Conservation (phyloP, 1,140 invertebrate species). For the Drosophila yakuba region DNA sequence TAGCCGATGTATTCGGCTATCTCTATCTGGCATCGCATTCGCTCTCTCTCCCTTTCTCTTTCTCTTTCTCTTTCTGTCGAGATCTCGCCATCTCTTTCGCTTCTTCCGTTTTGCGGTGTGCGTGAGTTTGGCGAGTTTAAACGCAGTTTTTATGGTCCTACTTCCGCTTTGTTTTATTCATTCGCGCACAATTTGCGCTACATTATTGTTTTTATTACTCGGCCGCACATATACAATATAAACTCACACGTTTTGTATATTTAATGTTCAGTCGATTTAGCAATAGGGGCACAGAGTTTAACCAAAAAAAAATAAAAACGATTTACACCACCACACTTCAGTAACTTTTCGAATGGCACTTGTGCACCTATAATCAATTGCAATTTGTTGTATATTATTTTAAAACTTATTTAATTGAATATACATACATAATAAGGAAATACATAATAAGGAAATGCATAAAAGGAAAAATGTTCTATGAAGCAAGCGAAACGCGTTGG, state of each 20-base stretch:
- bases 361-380: too few species aligned
- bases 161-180: conserved; percentile 80
- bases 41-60: not conserved
- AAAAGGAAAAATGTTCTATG: too few species aligned
- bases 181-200: conserved; percentile 79
- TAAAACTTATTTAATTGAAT: too few species aligned
- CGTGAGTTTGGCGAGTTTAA: conserved; percentile 60
- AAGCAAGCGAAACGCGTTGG: too few species aligned
- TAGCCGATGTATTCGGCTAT: conserved; percentile 38
- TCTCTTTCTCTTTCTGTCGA: not conserved
- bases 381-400: too few species aligned
- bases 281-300: conserved; percentile 23
- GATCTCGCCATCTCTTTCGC: not conserved
- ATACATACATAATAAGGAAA: too few species aligned
- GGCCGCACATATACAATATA: conserved; percentile 7
- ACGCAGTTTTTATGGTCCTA: conserved; percentile 76
- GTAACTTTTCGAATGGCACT: not conserved
- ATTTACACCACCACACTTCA: not conserved
- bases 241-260: conserved; percentile 1
- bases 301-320: too few species aligned
- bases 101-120: conserved; percentile 15
- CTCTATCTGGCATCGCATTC: conserved; percentile 5
- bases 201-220: conserved; percentile 82
- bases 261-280: conserved; percentile 66
- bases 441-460: too few species aligned